Evolutionary conservation across 2,113 vertebrate genomes (phyloP).

Genomic region (Mus pahari): DNA sequence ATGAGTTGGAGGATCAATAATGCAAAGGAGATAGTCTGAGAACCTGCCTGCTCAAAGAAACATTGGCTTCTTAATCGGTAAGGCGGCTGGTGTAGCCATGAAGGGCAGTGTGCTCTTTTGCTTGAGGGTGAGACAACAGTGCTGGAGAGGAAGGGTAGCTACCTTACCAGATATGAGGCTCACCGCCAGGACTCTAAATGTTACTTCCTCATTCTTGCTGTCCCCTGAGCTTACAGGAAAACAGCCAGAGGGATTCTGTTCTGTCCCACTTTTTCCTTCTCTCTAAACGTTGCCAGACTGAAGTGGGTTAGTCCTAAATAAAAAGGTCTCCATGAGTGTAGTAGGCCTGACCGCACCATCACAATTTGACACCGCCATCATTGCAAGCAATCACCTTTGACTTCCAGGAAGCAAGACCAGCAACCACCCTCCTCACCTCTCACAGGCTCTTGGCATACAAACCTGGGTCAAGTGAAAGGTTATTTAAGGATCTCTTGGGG

Average conservation of each 20-base stretch:
- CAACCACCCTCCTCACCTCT: not conserved
- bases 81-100: not conserved
- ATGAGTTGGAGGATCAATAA: conserved; percentile 16
- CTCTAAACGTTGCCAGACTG: not conserved
- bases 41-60: not conserved
- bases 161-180: not conserved
- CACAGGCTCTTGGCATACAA: no score
- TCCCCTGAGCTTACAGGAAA: not conserved
- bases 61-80: not conserved
- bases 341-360: no score
- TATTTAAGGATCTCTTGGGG: no score
- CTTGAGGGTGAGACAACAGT: no score
- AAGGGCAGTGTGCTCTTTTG: not conserved
- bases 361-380: not conserved
- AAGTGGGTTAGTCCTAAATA: not conserved
- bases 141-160: not conserved
- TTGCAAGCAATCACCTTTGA: not conserved
- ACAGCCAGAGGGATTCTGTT: not conserved
- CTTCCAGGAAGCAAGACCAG: not conserved
- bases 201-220: not conserved
- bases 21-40: not conserved
- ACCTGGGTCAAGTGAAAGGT: not conserved
- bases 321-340: not conserved
- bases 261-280: not conserved
- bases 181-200: not conserved